Conservation (phyloP, 2,888 invertebrate genomes). For the Tupiocoris notatus region DNA sequence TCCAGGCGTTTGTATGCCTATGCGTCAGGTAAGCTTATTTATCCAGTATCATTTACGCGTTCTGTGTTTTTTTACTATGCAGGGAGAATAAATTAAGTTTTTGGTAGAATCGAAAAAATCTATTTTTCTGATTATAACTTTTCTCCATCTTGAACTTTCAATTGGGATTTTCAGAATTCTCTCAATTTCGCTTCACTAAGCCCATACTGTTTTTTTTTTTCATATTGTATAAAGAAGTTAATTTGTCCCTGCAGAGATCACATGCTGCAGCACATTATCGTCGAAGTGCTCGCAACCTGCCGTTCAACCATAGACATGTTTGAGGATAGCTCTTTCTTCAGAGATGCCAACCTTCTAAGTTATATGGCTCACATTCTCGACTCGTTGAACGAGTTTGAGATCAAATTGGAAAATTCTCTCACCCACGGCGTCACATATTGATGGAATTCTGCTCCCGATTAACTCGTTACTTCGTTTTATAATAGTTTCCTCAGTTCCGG, state of each 20-base stretch:
- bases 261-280: conserved; percentile 83
- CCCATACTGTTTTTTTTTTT: too few relatives aligned
- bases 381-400: conserved; percentile 85
- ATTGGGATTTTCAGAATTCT: too few relatives aligned
- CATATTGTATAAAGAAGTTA: too few relatives aligned
- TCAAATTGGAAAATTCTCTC: conserved; percentile 81
- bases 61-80: too few relatives aligned
- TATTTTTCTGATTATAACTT: too few relatives aligned
- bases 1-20: conserved; percentile 93
- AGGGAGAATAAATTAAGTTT: too few relatives aligned
- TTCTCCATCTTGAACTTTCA: too few relatives aligned
- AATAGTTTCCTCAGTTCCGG: neutral
- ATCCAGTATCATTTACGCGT: too few relatives aligned
- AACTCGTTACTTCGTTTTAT: neutral
- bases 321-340: conserved; percentile 91
- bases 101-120: too few relatives aligned
- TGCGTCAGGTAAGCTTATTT: conserved; percentile 68
- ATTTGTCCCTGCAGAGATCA: conserved; percentile 68
- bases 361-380: conserved; percentile 88
- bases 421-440: conserved; percentile 61
- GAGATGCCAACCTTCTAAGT: conserved; percentile 79
- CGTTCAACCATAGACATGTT: conserved; percentile 87
- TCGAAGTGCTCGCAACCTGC: conserved; percentile 85
- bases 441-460: neutral
- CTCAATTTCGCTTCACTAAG: too few relatives aligned